Evolutionary conservation across 2,113 vertebrate genomes (phyloP).

Genomic region (Cyprinodon tularosa): DNA sequence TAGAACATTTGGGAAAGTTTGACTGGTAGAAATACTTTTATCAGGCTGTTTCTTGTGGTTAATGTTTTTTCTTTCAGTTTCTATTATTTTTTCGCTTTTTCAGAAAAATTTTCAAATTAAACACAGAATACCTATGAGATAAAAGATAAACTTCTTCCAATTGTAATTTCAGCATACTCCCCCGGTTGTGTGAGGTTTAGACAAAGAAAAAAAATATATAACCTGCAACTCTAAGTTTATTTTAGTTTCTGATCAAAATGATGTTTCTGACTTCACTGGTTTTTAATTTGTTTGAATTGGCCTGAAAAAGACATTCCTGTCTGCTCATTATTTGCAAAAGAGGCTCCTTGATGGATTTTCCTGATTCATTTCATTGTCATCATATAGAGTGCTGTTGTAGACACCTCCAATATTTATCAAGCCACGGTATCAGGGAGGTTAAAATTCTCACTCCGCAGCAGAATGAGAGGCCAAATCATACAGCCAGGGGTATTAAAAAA

Average conservation of each 20-base stretch:
- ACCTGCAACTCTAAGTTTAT: not conserved
- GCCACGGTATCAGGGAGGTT: slow-evolving; percentile 1
- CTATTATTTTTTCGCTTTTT: not conserved
- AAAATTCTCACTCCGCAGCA: slow-evolving; percentile 3
- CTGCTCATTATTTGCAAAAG: slow-evolving; percentile 8
- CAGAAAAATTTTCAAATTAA: not conserved
- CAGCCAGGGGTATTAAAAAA: not conserved
- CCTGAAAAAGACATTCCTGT: slow-evolving; percentile 13
- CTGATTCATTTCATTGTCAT: slow-evolving; percentile 19
- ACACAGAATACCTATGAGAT: not conserved
- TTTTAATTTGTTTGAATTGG: slow-evolving; percentile 27
- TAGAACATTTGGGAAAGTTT: too few species aligned
- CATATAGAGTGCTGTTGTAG: not conserved
- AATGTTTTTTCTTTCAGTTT: too few species aligned
- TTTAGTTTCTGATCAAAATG: slow-evolving; percentile 1
- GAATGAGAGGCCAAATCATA: slow-evolving; percentile 11
- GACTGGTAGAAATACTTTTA: too few species aligned
- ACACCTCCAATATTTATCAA: slow-evolving; percentile 19
- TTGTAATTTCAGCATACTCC: not conserved
- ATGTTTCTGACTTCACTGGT: not conserved
- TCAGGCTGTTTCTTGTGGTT: too few species aligned
- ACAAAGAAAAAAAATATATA: not conserved
- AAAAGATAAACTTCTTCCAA: slow-evolving; percentile 2
- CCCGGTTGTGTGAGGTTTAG: not conserved
- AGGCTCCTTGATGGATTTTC: slow-evolving; percentile 21